Evolutionary conservation across 2,113 vertebrate species (phyloP).

Genomic region (Collichthys lucidus): DNA sequence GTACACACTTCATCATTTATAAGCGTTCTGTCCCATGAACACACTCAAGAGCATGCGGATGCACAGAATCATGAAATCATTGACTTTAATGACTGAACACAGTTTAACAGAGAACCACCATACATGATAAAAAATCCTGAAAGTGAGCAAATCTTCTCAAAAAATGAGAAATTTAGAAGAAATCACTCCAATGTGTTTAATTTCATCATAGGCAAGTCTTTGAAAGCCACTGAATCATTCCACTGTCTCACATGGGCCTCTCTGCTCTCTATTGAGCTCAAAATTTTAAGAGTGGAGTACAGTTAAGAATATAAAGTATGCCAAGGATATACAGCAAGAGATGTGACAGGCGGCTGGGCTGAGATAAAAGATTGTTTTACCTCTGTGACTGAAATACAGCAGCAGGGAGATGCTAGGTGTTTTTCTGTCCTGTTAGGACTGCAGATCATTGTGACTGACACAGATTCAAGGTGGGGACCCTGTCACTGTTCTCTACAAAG

Average conservation of each 20-base stretch:
- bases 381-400: constrained; percentile 6
- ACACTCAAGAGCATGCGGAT: constrained; percentile 5
- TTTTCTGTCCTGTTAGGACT: not conserved
- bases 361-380: constrained; percentile 3
- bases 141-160: not conserved
- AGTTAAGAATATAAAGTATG: not conserved
- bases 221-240: not conserved
- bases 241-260: not conserved
- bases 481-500: not conserved
- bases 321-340: not conserved
- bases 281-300: not conserved
- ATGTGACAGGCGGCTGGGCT: not conserved
- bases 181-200: not conserved
- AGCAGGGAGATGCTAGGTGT: not conserved
- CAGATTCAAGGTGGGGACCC: not conserved
- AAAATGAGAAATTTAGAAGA: not conserved
- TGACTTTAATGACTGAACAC: not conserved
- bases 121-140: too few species aligned
- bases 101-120: not conserved
- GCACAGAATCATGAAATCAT: not conserved
- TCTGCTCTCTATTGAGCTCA: not conserved
- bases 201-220: not conserved
- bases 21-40: not conserved
- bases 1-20: not conserved
- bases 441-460: not conserved